Percentiles rank a stretch among this genome's conserved stretches.
Evolutionary conservation across 1,140 invertebrate species (phyloP).

Genomic region (Drosophila ercepeae): DNA sequence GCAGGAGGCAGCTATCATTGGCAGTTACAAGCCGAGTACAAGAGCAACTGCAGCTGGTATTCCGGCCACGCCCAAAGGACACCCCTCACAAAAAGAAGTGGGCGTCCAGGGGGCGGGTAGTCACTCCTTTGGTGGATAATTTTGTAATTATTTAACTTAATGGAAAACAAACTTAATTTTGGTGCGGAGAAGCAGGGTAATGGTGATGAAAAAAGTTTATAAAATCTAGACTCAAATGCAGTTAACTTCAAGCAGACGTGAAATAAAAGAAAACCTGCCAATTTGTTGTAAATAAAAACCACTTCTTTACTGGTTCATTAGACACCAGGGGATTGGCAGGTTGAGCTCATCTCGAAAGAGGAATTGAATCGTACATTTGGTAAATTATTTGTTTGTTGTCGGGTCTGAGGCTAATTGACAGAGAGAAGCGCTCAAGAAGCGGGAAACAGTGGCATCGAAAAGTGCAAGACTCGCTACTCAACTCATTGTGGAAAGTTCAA

Average conservation of each 20-base stretch:
- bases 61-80: slow-evolving; percentile 24
- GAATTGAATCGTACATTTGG: slow-evolving; percentile 68
- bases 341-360: slow-evolving; percentile 47
- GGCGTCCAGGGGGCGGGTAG: slow-evolving; percentile 4
- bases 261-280: slow-evolving; percentile 47
- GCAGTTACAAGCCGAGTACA: slow-evolving; percentile 54
- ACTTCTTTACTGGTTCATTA: slow-evolving; percentile 17
- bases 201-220: slow-evolving; percentile 15
- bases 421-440: slow-evolving; percentile 11
- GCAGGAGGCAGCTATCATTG: slow-evolving; percentile 65
- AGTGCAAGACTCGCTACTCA: slow-evolving; percentile 56
- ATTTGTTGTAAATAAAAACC: slow-evolving; percentile 46
- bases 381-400: slow-evolving; percentile 65
- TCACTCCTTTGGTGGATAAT: slow-evolving; percentile 69
- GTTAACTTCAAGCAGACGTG: not conserved
- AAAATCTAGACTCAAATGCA: not conserved
- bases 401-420: slow-evolving; percentile 61
- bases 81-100: slow-evolving; percentile 4
- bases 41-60: slow-evolving; percentile 63
- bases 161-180: slow-evolving; percentile 81
- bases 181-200: slow-evolving; percentile 48
- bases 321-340: slow-evolving; percentile 51
- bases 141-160: slow-evolving; percentile 82
- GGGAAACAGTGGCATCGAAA: slow-evolving; percentile 19
- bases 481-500: slow-evolving; percentile 71